Evolutionary conservation across 2,113 vertebrate genomes (phyloP).

Genomic region (Vulpes lagopus): DNA sequence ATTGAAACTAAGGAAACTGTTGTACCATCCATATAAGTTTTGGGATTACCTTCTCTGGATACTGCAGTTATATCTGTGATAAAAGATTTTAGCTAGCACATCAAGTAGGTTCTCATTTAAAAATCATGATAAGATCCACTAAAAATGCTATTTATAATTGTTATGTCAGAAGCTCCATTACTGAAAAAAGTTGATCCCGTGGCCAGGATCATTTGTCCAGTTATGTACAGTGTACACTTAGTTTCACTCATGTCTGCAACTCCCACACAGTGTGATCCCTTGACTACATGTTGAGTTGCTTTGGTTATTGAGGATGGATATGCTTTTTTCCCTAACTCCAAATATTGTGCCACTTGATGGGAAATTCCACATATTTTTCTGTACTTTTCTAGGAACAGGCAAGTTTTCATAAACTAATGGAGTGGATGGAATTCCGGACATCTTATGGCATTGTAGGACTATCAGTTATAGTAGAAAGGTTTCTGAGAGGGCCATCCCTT

Average conservation of each 20-base stretch:
- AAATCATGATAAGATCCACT: not conserved
- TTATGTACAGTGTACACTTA: not conserved
- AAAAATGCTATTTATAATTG: not conserved
- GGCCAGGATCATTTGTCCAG: not conserved
- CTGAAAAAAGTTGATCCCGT: not conserved
- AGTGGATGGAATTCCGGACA: not conserved
- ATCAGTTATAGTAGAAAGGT: not conserved
- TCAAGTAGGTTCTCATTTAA: not conserved
- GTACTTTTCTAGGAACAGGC: not conserved
- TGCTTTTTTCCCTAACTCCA: not conserved
- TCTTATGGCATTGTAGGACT: not conserved
- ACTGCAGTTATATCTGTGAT: not conserved
- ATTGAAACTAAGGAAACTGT: not conserved
- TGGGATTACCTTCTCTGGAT: not conserved
- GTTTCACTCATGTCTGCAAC: not conserved
- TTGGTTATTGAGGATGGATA: conserved; percentile 14
- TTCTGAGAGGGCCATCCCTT: not conserved
- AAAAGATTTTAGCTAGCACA: not conserved
- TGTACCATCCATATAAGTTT: not conserved
- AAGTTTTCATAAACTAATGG: not conserved
- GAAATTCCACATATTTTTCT: not conserved
- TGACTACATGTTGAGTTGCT: not conserved
- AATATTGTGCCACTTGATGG: not conserved
- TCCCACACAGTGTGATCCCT: not conserved
- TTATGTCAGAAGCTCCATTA: not conserved